These are phyloP conservation scores for Ennomos fuscantarius DNA, from an alignment of 2,888 invertebrate genomes.

Conservation along the genomic window DNA sequence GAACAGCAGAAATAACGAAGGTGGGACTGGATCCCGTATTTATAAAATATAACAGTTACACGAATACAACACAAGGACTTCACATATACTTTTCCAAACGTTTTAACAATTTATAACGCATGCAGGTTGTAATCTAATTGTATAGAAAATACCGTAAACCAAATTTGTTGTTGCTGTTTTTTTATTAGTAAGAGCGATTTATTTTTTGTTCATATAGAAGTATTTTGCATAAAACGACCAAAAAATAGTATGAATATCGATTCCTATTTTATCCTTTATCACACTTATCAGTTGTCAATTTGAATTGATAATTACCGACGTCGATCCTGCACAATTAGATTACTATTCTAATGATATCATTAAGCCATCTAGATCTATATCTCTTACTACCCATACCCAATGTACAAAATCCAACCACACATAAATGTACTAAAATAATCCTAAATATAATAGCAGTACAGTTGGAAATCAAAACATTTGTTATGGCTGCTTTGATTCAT, in stretches of 20 bases:
- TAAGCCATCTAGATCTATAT: conserved; percentile 8
- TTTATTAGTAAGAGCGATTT: neutral
- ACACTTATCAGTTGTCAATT: neutral
- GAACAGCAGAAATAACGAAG: conserved; percentile 1
- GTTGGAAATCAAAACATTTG: neutral
- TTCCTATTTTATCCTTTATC: neutral
- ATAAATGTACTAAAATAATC: conserved; percentile 3
- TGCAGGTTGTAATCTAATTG: neutral
- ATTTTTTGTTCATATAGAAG: too few relatives aligned
- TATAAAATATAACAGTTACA: conserved; percentile 21
- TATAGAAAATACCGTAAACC: too few relatives aligned
- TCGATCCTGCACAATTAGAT: neutral
- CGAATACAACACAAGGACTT: conserved; percentile 19
- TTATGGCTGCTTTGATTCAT: conserved; percentile 9
- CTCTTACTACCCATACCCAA: neutral
- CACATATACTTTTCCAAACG: conserved; percentile 17
- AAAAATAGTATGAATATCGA: too few relatives aligned
- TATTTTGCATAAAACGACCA: too few relatives aligned
- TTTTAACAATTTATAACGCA: conserved; percentile 16
- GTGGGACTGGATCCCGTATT: neutral
- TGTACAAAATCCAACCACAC: conserved; percentile 14
- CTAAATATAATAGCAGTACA: conserved; percentile 12
- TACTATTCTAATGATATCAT: conserved; percentile 2
- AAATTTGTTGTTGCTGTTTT: too few relatives aligned
- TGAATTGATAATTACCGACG: neutral